A percentile compares a stretch with the other conserved stretches of the same genome.
phyloP scores from a whole-genome alignment of 2,888 invertebrate species.

The Plebejus melissa region DNA sequence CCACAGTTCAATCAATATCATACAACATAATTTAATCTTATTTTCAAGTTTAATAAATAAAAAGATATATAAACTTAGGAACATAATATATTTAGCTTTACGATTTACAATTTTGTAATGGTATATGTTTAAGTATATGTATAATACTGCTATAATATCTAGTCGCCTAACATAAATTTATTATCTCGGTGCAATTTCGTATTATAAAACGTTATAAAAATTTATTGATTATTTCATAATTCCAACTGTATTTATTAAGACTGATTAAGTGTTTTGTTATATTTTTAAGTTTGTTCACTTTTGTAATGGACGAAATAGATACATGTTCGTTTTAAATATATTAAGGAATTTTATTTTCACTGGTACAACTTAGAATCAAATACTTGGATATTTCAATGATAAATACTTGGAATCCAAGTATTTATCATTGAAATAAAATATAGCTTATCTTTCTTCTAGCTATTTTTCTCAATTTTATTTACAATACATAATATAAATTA shows the following conservation, averaged over 20 bases:
- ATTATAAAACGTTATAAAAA: background rate
- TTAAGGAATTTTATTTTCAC: background rate
- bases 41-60: background rate
- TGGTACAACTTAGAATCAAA: background rate
- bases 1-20: background rate
- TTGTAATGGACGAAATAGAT: constrained; percentile 33
- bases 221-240: background rate
- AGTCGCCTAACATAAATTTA: constrained; percentile 18
- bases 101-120: constrained; percentile 3
- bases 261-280: constrained; percentile 38
- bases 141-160: constrained; percentile 11
- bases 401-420: no score
- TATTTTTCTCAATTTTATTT: no score
- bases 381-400: no score
- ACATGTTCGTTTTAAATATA: background rate
- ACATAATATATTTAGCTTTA: constrained; percentile 7
- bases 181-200: constrained; percentile 13
- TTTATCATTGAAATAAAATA: no score
- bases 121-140: background rate
- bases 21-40: background rate
- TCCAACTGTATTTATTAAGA: constrained; percentile 35
- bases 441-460: no score
- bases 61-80: background rate
- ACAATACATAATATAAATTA: no score
- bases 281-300: constrained; percentile 38